phyloP scores from a whole-genome alignment of 2,797 vertebrate genomes.

The Alauda arvensis region DNA sequence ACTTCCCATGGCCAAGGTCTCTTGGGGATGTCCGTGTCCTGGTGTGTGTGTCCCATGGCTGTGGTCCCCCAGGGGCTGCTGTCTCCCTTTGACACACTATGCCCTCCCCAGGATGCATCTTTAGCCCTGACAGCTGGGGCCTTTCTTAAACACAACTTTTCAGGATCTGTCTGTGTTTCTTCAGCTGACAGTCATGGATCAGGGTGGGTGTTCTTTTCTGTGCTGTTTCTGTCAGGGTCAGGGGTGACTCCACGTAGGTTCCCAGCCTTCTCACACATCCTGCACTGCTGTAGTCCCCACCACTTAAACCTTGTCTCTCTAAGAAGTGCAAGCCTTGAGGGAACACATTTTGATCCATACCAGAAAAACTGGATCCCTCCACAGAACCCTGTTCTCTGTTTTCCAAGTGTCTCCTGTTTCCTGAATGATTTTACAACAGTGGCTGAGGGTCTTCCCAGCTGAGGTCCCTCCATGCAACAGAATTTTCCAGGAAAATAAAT shows the following conservation, averaged over 20 bases:
- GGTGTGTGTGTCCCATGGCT: rapidly evolving
- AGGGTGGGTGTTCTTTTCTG: background rate
- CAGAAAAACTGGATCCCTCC: background rate
- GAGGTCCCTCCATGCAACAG: background rate
- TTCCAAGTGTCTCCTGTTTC: background rate
- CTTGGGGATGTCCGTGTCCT: background rate
- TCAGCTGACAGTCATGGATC: background rate
- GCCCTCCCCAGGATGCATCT: rapidly evolving
- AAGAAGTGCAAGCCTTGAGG: background rate
- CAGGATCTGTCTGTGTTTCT: background rate
- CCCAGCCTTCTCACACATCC: background rate
- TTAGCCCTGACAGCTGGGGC: background rate
- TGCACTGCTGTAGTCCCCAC: rapidly evolving
- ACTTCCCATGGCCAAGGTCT: rapidly evolving
- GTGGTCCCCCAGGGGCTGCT: background rate
- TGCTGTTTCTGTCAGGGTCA: rapidly evolving
- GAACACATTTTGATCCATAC: background rate
- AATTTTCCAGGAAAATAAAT: background rate
- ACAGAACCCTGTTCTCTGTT: background rate
- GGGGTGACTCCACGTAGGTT: background rate
- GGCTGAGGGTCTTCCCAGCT: rapidly evolving
- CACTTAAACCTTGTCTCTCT: background rate
- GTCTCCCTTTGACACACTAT: background rate
- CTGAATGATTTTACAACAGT: background rate
- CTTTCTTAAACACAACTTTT: background rate